Evolutionary conservation across 2,888 invertebrate genomes (phyloP).

Genomic region (Mythimna lalbum): DNA sequence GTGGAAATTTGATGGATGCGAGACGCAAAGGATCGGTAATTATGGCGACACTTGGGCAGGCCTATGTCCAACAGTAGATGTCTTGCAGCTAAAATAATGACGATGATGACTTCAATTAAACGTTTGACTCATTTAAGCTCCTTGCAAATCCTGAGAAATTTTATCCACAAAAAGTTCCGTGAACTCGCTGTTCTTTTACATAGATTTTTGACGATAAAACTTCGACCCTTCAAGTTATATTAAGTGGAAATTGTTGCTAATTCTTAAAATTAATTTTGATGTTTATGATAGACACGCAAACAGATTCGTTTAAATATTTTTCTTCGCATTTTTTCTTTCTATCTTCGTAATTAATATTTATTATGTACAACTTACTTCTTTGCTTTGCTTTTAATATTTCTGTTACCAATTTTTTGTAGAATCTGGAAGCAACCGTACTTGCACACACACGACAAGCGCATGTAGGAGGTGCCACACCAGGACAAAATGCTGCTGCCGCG

Average conservation of each 20-base stretch:
- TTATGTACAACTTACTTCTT: not conserved
- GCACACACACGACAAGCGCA: too few relatives aligned
- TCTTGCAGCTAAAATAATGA: too few relatives aligned
- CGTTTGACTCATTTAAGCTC: constrained; percentile 17
- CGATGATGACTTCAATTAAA: constrained; percentile 29
- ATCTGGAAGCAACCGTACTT: too few relatives aligned
- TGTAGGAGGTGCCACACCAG: too few relatives aligned
- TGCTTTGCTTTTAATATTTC: too few relatives aligned
- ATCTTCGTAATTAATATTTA: not conserved
- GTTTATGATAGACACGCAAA: constrained; percentile 48
- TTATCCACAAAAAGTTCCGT: constrained; percentile 54
- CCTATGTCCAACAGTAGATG: too few relatives aligned
- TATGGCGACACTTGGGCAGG: too few relatives aligned
- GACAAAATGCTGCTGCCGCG: too few relatives aligned
- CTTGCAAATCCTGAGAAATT: constrained; percentile 40
- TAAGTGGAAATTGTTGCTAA: constrained; percentile 58
- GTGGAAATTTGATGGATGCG: too few relatives aligned
- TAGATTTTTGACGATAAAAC: constrained; percentile 43
- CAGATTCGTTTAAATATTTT: not conserved
- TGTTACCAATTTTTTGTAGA: too few relatives aligned
- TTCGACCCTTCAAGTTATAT: constrained; percentile 52
- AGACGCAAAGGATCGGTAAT: too few relatives aligned
- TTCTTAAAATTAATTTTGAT: constrained; percentile 58
- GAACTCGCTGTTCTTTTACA: constrained; percentile 30
- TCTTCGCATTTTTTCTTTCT: not conserved